Base-by-base conservation (phyloP, 2,888 invertebrate species). In the Orthosia cruda region DNA sequence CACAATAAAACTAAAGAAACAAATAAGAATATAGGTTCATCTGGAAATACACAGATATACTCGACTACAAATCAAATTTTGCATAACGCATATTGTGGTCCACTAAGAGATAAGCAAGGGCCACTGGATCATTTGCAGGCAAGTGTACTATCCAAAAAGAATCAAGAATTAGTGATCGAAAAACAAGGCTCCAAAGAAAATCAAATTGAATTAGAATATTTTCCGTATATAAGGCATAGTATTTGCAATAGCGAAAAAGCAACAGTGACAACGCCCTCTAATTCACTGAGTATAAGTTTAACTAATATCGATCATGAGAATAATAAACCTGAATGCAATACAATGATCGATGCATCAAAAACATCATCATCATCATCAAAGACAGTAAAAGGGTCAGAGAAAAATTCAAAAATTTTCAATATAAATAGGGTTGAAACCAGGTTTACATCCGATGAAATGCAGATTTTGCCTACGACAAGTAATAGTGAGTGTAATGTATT, bases 21-120 rank as follows among this genome's bases (percentile, higher is more conserved):
- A 45, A 2, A n/a, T 4, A 61, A 45, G 3, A 15, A 20, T 40
- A 61, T 2, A 20, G 20, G 32, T 61, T 9, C 40, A 20, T 40
- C 7, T 20, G 62, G 40, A 62, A 16, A 49, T 47, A 3, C 49
- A 47, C 16, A 63, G 18, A 23, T 47, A 23, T 47, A 47, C 47
- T 62, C 69, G 55, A 23, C 57, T 15, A 73, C 62, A n/a, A 73
- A 62, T 18, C 45, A 63, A 57, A 3, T 23, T 50, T 26, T 70
- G 7, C 13, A 45, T 4, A 63, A 58, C 13, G 47, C 32, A 20
- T 63, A 40, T 74, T 12, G 55, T 11, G 40, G 32, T 15, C 26
- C 50, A 32, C 13, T 45, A 18, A 50, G 5, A 67, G 13, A 73
- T 5, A 20, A 47, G 11, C 32, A 45, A 3, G 20, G 23, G 20